Evolutionary conservation across 2,797 vertebrate species (phyloP).

Genomic region (Lycodopsis pacificus): DNA sequence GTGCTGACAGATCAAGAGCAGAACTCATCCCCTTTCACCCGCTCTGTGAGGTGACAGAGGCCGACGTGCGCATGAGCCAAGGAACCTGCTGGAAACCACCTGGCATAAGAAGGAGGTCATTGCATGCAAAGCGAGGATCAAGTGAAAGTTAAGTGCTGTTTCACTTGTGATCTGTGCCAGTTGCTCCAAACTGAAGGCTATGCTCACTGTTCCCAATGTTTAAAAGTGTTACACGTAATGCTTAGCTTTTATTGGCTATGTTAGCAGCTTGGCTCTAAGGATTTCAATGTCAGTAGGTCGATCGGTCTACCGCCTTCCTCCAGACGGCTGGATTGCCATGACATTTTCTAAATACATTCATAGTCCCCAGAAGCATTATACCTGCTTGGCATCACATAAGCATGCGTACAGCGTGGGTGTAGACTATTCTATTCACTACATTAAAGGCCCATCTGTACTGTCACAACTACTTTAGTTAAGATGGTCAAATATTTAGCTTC

Average conservation of each 20-base stretch:
- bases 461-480: slow-evolving; percentile 13
- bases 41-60: slow-evolving; percentile 65
- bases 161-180: background rate
- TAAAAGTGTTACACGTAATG: background rate
- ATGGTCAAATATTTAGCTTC: slow-evolving; percentile 21
- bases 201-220: background rate
- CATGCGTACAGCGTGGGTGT: background rate
- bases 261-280: background rate
- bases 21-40: slow-evolving; percentile 53
- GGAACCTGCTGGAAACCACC: slow-evolving; percentile 65
- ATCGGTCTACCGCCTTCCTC: background rate
- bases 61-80: slow-evolving; percentile 49
- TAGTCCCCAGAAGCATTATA: background rate
- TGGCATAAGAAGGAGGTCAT: slow-evolving; percentile 61
- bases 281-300: background rate
- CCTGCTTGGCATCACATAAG: background rate
- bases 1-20: slow-evolving; percentile 69
- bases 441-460: background rate
- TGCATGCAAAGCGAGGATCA: slow-evolving; percentile 38
- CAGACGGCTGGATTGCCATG: background rate
- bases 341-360: background rate
- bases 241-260: background rate
- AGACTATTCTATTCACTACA: background rate
- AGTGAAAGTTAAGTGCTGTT: slow-evolving; percentile 20
- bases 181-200: slow-evolving; percentile 3